Conservation (phyloP, 1,140 invertebrate species). For the Magallana ariakensis region DNA sequence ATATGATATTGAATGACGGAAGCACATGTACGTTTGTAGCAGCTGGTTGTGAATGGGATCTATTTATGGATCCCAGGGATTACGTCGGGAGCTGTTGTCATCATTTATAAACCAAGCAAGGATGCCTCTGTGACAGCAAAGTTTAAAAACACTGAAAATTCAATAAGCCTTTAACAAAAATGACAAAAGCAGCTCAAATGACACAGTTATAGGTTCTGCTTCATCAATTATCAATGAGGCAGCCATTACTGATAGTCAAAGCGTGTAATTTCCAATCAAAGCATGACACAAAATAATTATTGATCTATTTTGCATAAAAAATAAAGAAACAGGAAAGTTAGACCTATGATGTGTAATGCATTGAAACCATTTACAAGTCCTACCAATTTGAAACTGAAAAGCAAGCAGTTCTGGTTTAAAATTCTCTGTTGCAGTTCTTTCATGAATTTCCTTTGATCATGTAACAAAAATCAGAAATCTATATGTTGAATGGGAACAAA, state of each 20-base stretch:
- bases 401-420: too few relatives aligned
- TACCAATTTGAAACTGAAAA: not conserved
- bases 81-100: too few relatives aligned
- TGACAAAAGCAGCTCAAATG: slow-evolving; percentile 6
- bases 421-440: too few relatives aligned
- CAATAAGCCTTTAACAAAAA: not conserved
- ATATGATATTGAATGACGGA: not conserved
- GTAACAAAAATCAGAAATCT: too few relatives aligned
- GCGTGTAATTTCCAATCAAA: slow-evolving; percentile 10
- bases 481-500: too few relatives aligned
- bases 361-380: not conserved
- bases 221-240: slow-evolving; percentile 22
- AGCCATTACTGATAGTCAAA: not conserved
- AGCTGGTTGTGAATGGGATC: too few relatives aligned
- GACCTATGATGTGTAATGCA: not conserved
- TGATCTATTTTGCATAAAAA: slow-evolving; percentile 6
- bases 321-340: not conserved
- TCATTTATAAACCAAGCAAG: too few relatives aligned
- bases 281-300: not conserved
- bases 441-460: too few relatives aligned
- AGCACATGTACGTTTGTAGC: not conserved
- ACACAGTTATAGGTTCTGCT: not conserved
- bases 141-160: not conserved
- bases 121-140: not conserved
- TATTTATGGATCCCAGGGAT: too few relatives aligned